A percentile compares a stretch with the other conserved stretches of the same genome.
Evolutionary conservation across 2,797 vertebrate genomes (phyloP).

Genomic region (Lithobates sylvaticus): DNA sequence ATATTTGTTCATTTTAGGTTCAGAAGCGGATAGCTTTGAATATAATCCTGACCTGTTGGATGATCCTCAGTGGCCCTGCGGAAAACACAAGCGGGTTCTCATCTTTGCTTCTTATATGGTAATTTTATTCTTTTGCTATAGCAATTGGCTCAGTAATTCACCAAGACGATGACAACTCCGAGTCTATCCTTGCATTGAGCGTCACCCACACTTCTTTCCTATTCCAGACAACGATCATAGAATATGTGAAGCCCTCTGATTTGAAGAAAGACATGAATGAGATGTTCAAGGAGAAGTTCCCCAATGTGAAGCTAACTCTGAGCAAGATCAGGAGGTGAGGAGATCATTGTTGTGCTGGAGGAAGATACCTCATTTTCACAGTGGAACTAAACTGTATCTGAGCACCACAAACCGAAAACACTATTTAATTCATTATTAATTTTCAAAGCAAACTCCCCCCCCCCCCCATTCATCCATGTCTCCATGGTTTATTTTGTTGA

Average conservation of each 20-base stretch:
- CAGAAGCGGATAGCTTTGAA: constrained; percentile 79
- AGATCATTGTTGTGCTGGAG: neutral
- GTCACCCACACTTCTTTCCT: neutral
- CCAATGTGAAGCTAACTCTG: constrained; percentile 92
- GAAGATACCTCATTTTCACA: no score
- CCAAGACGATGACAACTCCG: no score
- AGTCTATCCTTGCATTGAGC: no score
- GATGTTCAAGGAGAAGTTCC: constrained; percentile 95
- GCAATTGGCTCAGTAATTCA: no score
- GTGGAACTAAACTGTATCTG: no score
- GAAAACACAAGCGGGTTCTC: constrained; percentile 96
- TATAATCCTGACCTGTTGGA: constrained; percentile 96
- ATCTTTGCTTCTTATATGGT: constrained; percentile 98
- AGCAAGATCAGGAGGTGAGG: constrained; percentile 97
- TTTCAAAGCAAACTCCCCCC: no score
- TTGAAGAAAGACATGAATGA: constrained; percentile 99
- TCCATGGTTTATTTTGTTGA: no score
- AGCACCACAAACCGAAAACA: no score
- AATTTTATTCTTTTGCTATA: constrained; percentile 64
- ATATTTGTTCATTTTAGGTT: constrained; percentile 70
- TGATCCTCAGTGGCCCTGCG: constrained; percentile 97
- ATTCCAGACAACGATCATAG: constrained; percentile 93
- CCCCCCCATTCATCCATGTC: no score
- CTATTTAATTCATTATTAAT: no score
- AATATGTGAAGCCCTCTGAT: constrained; percentile 96